These are phyloP conservation scores for Pollenia labialis DNA, from an alignment of 2,888 invertebrate genomes.

Conservation along the genomic window DNA sequence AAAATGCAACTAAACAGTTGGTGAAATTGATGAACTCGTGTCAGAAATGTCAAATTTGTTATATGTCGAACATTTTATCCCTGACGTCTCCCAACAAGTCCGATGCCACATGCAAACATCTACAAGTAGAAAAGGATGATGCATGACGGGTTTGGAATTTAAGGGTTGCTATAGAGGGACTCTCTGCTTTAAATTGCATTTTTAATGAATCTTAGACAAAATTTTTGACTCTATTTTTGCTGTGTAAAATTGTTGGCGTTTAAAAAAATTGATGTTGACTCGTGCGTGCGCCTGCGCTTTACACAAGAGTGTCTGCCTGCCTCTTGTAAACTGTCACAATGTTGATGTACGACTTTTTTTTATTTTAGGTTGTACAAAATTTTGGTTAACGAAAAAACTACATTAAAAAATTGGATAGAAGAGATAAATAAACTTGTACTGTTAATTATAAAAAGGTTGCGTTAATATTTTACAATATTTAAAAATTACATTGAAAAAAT, in stretches of 20 bases:
- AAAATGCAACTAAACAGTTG: conserved; percentile 3
- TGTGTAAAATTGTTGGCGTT: conserved; percentile 32
- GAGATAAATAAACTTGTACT: conserved; percentile 33
- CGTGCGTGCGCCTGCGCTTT: conserved; percentile 57
- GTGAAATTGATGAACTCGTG: conserved; percentile 79
- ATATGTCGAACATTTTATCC: not conserved
- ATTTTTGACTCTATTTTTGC: not conserved
- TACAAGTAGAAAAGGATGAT: not conserved
- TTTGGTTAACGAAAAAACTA: conserved; percentile 20
- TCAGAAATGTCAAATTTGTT: conserved; percentile 74
- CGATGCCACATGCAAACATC: not conserved
- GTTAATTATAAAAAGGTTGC: conserved; percentile 21
- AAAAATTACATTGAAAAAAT: not conserved
- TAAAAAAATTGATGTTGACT: conserved; percentile 35
- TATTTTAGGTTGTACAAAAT: conserved; percentile 14
- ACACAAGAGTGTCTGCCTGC: conserved; percentile 44
- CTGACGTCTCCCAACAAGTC: not conserved
- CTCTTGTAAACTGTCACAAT: conserved; percentile 71
- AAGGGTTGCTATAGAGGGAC: conserved; percentile 24
- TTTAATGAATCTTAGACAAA: not conserved
- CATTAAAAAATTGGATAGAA: conserved; percentile 32
- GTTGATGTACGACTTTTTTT: conserved; percentile 53
- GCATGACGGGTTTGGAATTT: conserved; percentile 19
- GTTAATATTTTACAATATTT: not conserved
- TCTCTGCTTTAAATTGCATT: conserved; percentile 13